Conservation (phyloP, 2,797 vertebrate genomes). For the Rhadinocentrus ornatus region DNA sequence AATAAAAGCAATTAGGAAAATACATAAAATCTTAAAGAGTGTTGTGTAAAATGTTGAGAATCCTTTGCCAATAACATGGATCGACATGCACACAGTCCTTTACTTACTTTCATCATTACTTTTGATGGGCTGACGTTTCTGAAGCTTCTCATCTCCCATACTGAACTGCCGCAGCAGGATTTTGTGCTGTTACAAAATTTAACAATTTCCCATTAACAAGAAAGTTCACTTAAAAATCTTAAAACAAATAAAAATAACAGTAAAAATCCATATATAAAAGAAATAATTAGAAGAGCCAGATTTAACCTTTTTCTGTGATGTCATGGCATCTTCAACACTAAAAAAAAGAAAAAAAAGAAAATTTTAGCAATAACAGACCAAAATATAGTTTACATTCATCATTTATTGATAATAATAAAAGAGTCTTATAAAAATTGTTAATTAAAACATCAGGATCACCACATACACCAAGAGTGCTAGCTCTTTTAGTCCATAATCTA, state of each 20-base stretch:
- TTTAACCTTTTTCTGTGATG: constrained; percentile 90
- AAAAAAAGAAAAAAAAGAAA: constrained; percentile 34
- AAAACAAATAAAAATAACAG: not conserved
- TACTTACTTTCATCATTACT: constrained; percentile 93
- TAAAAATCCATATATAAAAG: not conserved
- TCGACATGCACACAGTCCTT: not conserved
- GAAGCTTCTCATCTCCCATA: constrained; percentile 90
- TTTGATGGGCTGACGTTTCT: constrained; percentile 92
- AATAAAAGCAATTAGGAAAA: constrained; percentile 31
- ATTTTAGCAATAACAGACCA: not conserved
- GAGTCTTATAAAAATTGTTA: not conserved
- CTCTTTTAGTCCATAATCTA: not conserved
- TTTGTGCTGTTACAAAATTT: constrained; percentile 87
- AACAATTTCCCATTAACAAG: constrained; percentile 9
- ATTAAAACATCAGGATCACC: not conserved
- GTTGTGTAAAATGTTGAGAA: not conserved
- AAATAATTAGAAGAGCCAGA: fast-evolving
- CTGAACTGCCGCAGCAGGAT: constrained; percentile 94
- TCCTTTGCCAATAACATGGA: not conserved
- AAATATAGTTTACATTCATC: not conserved
- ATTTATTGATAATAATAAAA: not conserved
- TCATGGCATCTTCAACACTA: constrained; percentile 90
- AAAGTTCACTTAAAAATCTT: not conserved
- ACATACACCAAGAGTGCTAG: not conserved
- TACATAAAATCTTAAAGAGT: not conserved